phyloP scores from a whole-genome alignment of 1,140 invertebrate species.

The Octopus bimaculoides region DNA sequence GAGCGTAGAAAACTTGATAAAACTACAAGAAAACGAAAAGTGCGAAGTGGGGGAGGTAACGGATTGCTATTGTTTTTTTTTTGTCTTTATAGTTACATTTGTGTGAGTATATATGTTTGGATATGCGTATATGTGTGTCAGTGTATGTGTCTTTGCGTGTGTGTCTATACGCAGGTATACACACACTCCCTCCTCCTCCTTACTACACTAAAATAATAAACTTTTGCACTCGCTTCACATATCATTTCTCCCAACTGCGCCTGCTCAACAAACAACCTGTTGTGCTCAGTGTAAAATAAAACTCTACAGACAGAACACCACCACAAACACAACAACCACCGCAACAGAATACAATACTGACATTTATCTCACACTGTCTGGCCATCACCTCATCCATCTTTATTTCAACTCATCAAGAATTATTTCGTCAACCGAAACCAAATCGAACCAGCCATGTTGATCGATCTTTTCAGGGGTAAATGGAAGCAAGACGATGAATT shows the following conservation, averaged over 20 bases:
- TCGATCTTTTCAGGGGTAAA: background rate
- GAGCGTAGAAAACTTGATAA: constrained; percentile 13
- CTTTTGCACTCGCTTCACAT: too few species aligned
- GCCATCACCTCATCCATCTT: background rate
- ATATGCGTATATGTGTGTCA: too few species aligned
- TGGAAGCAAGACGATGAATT: background rate
- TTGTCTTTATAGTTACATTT: background rate
- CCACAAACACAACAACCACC: background rate
- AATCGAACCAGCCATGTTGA: background rate
- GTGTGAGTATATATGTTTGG: background rate
- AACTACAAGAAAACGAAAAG: background rate
- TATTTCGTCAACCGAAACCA: background rate
- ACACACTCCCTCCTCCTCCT: too few species aligned
- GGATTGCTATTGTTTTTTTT: too few species aligned
- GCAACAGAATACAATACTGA: background rate
- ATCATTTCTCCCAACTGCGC: background rate
- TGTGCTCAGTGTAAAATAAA: background rate
- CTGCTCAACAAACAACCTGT: background rate
- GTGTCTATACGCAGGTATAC: background rate
- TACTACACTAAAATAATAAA: too few species aligned
- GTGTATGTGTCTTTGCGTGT: background rate
- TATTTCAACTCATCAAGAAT: background rate
- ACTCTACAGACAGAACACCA: background rate
- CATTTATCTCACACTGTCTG: background rate
- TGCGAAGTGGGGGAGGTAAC: background rate